Conservation (phyloP, 1,140 invertebrate genomes). For the Conopomorpha cramerella region DNA sequence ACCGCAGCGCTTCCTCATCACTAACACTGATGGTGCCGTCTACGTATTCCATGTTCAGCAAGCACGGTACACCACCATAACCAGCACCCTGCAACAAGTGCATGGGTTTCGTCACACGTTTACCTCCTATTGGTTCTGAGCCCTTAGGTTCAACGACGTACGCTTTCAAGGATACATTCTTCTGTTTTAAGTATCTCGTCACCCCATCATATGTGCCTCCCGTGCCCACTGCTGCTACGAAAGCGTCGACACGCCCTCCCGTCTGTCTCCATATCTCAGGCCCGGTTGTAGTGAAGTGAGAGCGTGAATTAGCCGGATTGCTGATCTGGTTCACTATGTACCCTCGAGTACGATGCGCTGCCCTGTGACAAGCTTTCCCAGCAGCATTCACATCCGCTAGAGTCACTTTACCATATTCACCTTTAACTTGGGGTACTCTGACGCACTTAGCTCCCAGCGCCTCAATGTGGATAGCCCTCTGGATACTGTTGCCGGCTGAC, state of each 20-base stretch:
- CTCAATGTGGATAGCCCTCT: slow-evolving; percentile 45
- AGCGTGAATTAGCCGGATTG: slow-evolving; percentile 23
- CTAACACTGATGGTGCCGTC: slow-evolving; percentile 31
- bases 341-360: slow-evolving; percentile 25
- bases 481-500: slow-evolving; percentile 42
- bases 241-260: slow-evolving; percentile 36
- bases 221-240: slow-evolving; percentile 40
- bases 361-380: slow-evolving; percentile 23
- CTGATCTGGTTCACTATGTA: slow-evolving; percentile 44
- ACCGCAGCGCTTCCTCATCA: slow-evolving; percentile 35
- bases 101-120: slow-evolving; percentile 33
- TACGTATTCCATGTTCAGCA: slow-evolving; percentile 33
- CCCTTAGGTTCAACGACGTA: slow-evolving; percentile 41
- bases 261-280: slow-evolving; percentile 49
- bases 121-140: slow-evolving; percentile 34
- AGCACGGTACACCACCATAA: slow-evolving; percentile 35
- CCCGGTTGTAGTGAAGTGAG: slow-evolving; percentile 36
- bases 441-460: slow-evolving; percentile 42
- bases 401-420: slow-evolving; percentile 43
- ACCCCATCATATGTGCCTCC: slow-evolving; percentile 39
- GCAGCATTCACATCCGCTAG: slow-evolving; percentile 31
- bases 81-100: slow-evolving; percentile 47
- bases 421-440: slow-evolving; percentile 39
- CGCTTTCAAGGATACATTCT: slow-evolving; percentile 26
- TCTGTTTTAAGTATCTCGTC: slow-evolving; percentile 37